phyloP scores from a whole-genome alignment of 2,888 invertebrate species.

The Phyllotreta cruciferae region DNA sequence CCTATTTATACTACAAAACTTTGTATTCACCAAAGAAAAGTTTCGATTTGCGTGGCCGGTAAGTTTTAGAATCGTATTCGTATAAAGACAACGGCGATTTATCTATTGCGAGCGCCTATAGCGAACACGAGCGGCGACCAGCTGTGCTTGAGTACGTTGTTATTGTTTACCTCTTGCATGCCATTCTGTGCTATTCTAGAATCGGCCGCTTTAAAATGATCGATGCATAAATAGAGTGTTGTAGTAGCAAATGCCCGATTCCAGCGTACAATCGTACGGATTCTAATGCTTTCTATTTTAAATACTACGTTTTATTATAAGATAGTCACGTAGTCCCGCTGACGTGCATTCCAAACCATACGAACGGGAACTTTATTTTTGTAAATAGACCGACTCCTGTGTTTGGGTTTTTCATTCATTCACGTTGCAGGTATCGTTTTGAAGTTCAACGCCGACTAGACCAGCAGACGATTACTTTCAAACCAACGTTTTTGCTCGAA shows the following conservation, averaged over 20 bases:
- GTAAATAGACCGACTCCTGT: constrained; percentile 10
- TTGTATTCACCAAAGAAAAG: constrained; percentile 23
- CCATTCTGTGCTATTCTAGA: too few species aligned
- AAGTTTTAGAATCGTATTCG: constrained; percentile 15
- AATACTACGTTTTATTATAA: constrained; percentile 12
- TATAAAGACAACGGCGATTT: not conserved
- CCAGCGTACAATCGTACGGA: too few species aligned
- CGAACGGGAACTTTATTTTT: constrained; percentile 22
- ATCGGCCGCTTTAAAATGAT: constrained; percentile 18
- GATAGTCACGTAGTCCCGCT: constrained; percentile 36
- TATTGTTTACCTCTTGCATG: constrained; percentile 47
- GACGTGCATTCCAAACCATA: constrained; percentile 38
- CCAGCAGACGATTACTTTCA: constrained; percentile 12
- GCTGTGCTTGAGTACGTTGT: constrained; percentile 44
- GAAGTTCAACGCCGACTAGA: constrained; percentile 3
- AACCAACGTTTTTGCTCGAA: constrained; percentile 12
- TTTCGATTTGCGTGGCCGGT: constrained; percentile 26
- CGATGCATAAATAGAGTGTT: too few species aligned
- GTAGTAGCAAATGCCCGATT: too few species aligned
- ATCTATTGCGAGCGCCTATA: not conserved
- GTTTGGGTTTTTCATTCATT: not conserved
- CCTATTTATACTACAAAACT: constrained; percentile 29
- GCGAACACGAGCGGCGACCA: constrained; percentile 38
- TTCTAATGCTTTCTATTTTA: too few species aligned
- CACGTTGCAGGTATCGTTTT: constrained; percentile 21